Conservation (phyloP, 2,888 invertebrate species). For the Idaea biselata region DNA sequence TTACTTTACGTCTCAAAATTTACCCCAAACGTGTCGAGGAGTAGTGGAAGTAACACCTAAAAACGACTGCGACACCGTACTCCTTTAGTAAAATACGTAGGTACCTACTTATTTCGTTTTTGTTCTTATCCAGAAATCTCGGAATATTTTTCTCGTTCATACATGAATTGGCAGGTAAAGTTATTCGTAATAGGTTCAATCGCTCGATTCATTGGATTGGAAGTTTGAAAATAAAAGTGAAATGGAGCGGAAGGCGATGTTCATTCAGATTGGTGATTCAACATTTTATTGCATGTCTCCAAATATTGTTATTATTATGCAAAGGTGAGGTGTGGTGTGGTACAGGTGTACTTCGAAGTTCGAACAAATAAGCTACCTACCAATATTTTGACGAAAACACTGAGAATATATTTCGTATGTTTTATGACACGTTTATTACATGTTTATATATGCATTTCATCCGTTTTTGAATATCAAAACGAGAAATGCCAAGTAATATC, state of each 20-base stretch:
- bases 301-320: constrained; percentile 18
- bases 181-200: constrained; percentile 68
- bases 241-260: constrained; percentile 66
- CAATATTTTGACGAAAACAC: constrained; percentile 2
- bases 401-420: constrained; percentile 12
- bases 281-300: constrained; percentile 48
- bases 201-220: constrained; percentile 62
- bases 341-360: constrained; percentile 5
- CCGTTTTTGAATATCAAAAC: not conserved
- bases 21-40: too few species aligned
- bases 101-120: constrained; percentile 1
- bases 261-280: constrained; percentile 63
- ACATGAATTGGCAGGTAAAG: constrained; percentile 56
- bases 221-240: constrained; percentile 71
- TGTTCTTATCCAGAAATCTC: constrained; percentile 26
- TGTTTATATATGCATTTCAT: not conserved
- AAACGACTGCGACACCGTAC: not conserved
- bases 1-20: too few species aligned
- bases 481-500: not conserved
- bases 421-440: constrained; percentile 19
- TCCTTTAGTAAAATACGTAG: too few species aligned
- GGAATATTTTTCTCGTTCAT: constrained; percentile 55
- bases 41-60: too few species aligned
- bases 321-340: constrained; percentile 10
- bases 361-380: constrained; percentile 15